Base-by-base conservation (phyloP, 2,113 vertebrate species). In the Colistium nudipinnis region DNA sequence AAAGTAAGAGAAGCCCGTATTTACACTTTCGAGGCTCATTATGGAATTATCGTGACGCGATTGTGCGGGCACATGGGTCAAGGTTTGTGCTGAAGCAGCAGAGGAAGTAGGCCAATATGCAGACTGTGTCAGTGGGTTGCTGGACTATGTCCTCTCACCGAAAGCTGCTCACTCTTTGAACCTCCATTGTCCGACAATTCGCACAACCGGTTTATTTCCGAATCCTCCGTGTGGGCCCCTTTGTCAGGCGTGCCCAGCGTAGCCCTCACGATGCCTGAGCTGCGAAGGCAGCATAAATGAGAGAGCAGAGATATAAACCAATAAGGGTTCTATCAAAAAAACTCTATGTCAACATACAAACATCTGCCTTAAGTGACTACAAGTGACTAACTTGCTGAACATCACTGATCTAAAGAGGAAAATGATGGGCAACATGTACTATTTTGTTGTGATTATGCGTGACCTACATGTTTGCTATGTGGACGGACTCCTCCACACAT, bases 41-140 rank as follows among this genome's bases (percentile, higher is more conserved):
- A 31, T 19, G 33, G 25, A 62, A 41, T 55, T 22, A 28, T 57
- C n/a, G 12, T 39, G 49, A 80, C 49, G 6, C 38, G 64, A 41
- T 38, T 31, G 35, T 25, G 48, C 71, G 60, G 27, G 33, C 59
- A 54, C 60, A 70, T 70, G 0, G 2, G 3, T 56, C 41, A 38
- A 57, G 8, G 25, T 44, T 70, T 74, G 39, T 57, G 74, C 70
- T 62, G 62, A 74, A 73, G 59, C 56, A 57, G 76, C 70, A 44
- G 35, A 63, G 6, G 19, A 70, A 76, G 24, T 70, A 76, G 72
- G 73, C 70, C 76, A 75, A 48, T 24, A 68, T 30, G 56, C 59
- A 80, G 77, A 79, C 57, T 80, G 66, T 77, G 77, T 83, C 80
- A 80, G 70, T 65, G 77, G 72, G 54, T 59, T 60, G 77, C 80